Conservation (phyloP, 2,888 invertebrate genomes). For the Dynastes maya region DNA sequence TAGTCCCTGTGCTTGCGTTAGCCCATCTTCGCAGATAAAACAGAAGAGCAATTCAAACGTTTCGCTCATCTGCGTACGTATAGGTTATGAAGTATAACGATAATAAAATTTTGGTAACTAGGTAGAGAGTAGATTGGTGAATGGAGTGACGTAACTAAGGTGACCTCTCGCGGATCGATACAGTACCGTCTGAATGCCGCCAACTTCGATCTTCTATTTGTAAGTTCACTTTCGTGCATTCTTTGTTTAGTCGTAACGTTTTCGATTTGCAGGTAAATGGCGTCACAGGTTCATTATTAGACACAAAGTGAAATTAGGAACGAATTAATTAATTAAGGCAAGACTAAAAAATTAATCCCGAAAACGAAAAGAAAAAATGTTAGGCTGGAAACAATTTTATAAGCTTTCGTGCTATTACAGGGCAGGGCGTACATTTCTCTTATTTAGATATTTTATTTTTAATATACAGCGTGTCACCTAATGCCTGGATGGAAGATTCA, state of each 20-base stretch:
- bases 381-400: too few relatives aligned
- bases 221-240: constrained; percentile 36
- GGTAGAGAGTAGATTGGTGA: constrained; percentile 50
- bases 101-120: constrained; percentile 41
- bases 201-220: constrained; percentile 47
- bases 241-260: constrained; percentile 18
- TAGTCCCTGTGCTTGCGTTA: constrained; percentile 3
- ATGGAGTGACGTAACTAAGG: constrained; percentile 56
- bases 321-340: too few relatives aligned
- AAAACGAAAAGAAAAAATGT: too few relatives aligned
- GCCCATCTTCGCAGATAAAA: constrained; percentile 24
- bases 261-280: background rate
- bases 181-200: constrained; percentile 49
- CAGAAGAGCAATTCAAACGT: constrained; percentile 37
- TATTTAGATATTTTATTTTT: too few relatives aligned
- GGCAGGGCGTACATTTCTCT: too few relatives aligned
- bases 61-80: constrained; percentile 32
- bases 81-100: constrained; percentile 37
- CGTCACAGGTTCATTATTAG: background rate
- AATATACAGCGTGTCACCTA: too few relatives aligned
- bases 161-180: constrained; percentile 57
- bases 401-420: too few relatives aligned
- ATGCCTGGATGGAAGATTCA: too few relatives aligned
- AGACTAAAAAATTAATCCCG: too few relatives aligned
- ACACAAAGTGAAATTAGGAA: too few relatives aligned